Evolutionary conservation across 2,797 vertebrate species (phyloP), one percentile per base, ranked within the genome.

Genomic region (Sphenodon punctatus): DNA sequence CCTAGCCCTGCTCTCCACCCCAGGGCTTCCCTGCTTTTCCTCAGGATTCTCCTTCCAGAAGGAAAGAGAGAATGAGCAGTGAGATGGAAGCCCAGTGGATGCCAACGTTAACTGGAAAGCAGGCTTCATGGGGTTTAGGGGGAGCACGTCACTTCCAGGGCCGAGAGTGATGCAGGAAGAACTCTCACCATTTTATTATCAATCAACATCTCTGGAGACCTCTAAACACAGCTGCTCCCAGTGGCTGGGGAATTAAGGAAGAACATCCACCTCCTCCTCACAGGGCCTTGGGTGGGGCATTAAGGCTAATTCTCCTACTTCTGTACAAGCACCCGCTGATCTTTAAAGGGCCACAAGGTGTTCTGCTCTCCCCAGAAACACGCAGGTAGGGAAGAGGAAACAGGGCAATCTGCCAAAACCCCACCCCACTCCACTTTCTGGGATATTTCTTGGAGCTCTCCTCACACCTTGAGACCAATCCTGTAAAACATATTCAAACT

Each of bases 61-160:
- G 5, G 17, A 27, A 32, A 25, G 15, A 43, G 58, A 53, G 14
- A 59, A 34, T 7, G 11, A 16, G 16, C 8, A 0, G 1, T 5
- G 13, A 1, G 0, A 32, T 8, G 22, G 38, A 51, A 59, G 75
- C 23, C 10, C 7, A 8, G 19, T 17, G 8, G 36, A 69, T 34
- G 3, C 45, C 17, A 59, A 39, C 25, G 51, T 27, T 30, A 48
- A 55, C 25, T 2, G 12, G 19, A 27, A 25, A 0, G 8, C 8
- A 5, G 42, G n/a, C n/a, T n/a, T n/a, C n/a, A n/a, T n/a, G n/a
- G n/a, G n/a, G n/a, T n/a, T n/a, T n/a, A n/a, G n/a, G n/a, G n/a
- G n/a, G n/a, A n/a, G n/a, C n/a, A n/a, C n/a, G n/a, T n/a, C n/a
- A n/a, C n/a, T n/a, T n/a, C n/a, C n/a, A 34, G 53, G 17, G 19